Base-by-base conservation (phyloP, 2,113 vertebrate genomes). In the Xiphorhynchus elegans region DNA sequence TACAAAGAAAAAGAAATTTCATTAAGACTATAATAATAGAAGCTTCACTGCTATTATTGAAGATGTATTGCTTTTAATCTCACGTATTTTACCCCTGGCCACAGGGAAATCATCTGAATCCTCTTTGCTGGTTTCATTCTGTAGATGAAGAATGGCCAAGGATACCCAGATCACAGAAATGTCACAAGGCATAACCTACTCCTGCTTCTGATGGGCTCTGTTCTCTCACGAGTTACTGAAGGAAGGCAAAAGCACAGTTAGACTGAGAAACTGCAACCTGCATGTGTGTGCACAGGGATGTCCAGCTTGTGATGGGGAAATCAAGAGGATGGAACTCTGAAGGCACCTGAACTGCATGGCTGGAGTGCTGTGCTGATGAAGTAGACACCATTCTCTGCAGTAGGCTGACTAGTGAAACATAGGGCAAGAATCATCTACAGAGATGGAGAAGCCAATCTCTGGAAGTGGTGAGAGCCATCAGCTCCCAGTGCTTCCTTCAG, bases 31-130 rank as follows among this genome's bases (percentile, higher is more conserved):
- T 78, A 81, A 81, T 33, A 73, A 63, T 25, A 64, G 69, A 49
- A 56, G 49, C 6, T 84, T 74, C 68, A 16, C 21, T 47, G 72
- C 59, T 90, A 13, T 39, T 93, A 67, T 20, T 77, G 80, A 83
- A 89, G 84, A 72, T 56, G 31, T 35, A 92, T 87, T 19, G 14
- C 73, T 78, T 88, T 52, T 84, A 52, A 91, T 82, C 52, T 94
- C 49, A 9, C 39, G 5, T 53, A 55, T 87, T 92, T 88, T 68
- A 89, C 26, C 37, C 55, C 9, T 40, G 19, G 91, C 53, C 59
- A 73, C 39, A 78, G 13, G 47, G 42, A 84, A 93, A 81, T 37
- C 0, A 84, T 68, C 75, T 81, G 64, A 89, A 89, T 82, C 40
- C 49, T 83, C 52, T 89, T 80, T 66, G 69, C 29, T 0, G 1